Evolutionary conservation across 92 coral and sea anemone genomes (phyloP), one percentile per base, ranked within the genome.

Genomic region (Bergia puertoricense): DNA sequence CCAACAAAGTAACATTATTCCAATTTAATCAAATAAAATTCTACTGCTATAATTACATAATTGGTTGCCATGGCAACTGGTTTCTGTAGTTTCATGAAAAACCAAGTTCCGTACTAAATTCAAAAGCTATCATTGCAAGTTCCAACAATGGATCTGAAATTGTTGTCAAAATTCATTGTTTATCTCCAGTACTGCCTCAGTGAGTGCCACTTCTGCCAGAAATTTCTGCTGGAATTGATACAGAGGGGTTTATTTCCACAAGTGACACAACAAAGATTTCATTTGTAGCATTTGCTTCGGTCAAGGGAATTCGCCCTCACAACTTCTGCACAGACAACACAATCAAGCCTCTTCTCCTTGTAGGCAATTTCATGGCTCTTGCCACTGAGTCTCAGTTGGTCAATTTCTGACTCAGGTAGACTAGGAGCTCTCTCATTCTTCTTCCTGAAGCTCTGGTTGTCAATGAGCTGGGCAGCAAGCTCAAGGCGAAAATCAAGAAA

Each of bases 271-370:
- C 5, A 6, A 46, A 4, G 5, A 9, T 46, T 6, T 5, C 0
- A 46, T 0, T 9, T 6, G 51, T 46, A 46, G 5, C 9, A 9
- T 46, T 46, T 46, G 51, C 51, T 46, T 46, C 30, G 30, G 51
- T 46, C 51, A 46, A 46, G 51, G 7, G 51, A 0, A 46, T 5
- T 0, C 8, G 5, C 0, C 7, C n/a, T 72, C 10, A 88, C 90
- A 41, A 69, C n/a, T 56, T 80, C 72, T 39, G 85, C 82, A 86
- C 89, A 86, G 16, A 86, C 85, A 6, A 74, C 89, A 86, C 89
- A 86, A 50, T 80, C 86, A 43, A 69, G 30, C 20, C 86, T 73
- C 65, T 72, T 72, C n/a, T 80, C 90, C 81, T 54, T 80, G 39
- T 69, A 51, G 62, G 86, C 86, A 72, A 88, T 65, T 9, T 57